Percentiles rank a stretch among this genome's conserved stretches.
phyloP scores from a whole-genome alignment of 2,888 invertebrate species.

The Nineta flava region DNA sequence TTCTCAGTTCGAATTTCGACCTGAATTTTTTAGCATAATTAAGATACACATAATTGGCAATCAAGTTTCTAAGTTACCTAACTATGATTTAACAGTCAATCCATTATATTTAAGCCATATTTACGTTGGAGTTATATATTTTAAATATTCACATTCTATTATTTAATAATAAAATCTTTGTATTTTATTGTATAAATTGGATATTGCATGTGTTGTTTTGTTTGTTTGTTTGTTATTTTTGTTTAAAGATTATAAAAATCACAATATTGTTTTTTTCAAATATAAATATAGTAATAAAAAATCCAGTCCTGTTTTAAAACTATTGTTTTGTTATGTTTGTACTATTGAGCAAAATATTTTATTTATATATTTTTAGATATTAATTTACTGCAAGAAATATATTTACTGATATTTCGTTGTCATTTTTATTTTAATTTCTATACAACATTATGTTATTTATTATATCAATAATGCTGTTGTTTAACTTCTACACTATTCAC shows the following conservation, averaged over 20 bases:
- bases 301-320: constrained; percentile 7
- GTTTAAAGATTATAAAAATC: constrained; percentile 7
- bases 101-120: too few species aligned
- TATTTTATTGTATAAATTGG: constrained; percentile 1
- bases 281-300: constrained; percentile 6
- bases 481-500: too few species aligned
- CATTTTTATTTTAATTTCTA: too few species aligned
- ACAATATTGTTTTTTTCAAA: constrained; percentile 6
- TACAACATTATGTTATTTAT: too few species aligned
- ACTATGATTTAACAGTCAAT: too few species aligned
- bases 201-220: constrained; percentile 4
- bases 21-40: too few species aligned
- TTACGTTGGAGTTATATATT: too few species aligned
- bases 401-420: not conserved
- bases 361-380: not conserved
- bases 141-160: too few species aligned
- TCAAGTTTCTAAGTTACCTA: too few species aligned
- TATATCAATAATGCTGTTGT: too few species aligned
- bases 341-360: constrained; percentile 8
- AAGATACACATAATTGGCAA: too few species aligned
- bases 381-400: constrained; percentile 2
- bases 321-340: constrained; percentile 9
- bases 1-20: too few species aligned
- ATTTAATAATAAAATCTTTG: constrained; percentile 1
- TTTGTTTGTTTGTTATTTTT: not conserved